Evolutionary conservation across 2,113 vertebrate genomes (phyloP).

Genomic region (Lanius collurio): DNA sequence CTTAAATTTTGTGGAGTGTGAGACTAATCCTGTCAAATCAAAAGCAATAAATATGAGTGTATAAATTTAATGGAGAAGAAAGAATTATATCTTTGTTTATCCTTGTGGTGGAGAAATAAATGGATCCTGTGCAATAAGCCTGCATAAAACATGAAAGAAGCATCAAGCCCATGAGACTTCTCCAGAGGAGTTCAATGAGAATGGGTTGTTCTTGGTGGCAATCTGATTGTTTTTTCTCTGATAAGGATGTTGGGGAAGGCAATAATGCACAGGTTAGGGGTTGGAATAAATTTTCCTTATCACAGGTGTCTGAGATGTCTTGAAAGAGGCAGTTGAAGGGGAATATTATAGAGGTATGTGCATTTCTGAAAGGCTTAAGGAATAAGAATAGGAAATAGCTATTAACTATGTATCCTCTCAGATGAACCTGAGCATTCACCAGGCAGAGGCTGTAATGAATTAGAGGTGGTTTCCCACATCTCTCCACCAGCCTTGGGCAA

Average conservation of each 20-base stretch:
- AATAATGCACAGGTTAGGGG: background rate
- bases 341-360: background rate
- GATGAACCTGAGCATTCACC: background rate
- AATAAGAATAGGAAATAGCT: background rate
- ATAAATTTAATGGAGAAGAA: background rate
- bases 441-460: background rate
- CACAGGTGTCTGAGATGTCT: background rate
- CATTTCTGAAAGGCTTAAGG: background rate
- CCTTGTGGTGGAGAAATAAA: background rate
- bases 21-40: slow-evolving; percentile 15
- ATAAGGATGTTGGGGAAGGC: background rate
- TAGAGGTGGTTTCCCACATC: background rate
- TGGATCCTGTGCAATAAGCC: background rate
- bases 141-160: background rate
- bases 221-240: background rate
- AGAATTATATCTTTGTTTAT: slow-evolving; percentile 12
- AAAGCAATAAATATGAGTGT: background rate
- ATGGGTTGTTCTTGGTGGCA: background rate
- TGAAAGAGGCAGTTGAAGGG: background rate
- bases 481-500: background rate
- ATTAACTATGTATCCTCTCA: background rate
- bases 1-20: slow-evolving; percentile 38
- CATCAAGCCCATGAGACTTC: background rate
- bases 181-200: background rate
- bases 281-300: background rate